A percentile compares a stretch with the other conserved stretches of the same genome.
Conservation (phyloP, 2,797 vertebrate genomes). For the Pelobates cultripes region DNA sequence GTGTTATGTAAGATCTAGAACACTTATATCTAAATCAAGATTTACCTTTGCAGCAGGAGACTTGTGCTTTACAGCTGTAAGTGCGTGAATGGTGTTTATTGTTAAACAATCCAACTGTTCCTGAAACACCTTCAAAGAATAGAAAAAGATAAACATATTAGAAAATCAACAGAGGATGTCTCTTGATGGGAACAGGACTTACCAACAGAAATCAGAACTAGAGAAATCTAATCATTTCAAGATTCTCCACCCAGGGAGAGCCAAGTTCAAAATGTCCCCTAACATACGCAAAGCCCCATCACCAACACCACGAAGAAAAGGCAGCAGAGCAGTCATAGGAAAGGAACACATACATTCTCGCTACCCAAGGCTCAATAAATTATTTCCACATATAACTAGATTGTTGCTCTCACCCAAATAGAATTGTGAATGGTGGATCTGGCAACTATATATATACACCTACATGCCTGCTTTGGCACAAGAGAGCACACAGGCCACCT, state of each 20-base stretch:
- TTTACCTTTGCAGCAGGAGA: slow-evolving; percentile 95
- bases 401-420: too few relatives aligned
- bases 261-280: neutral
- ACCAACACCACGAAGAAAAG: slow-evolving; percentile 26
- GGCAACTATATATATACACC: too few relatives aligned
- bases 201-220: neutral
- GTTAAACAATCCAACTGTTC: slow-evolving; percentile 89
- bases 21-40: too few relatives aligned
- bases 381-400: neutral
- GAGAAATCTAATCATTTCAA: neutral
- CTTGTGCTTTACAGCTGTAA: slow-evolving; percentile 96
- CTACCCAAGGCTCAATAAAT: neutral
- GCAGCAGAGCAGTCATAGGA: slow-evolving; percentile 22
- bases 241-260: neutral
- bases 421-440: too few relatives aligned
- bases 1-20: too few relatives aligned
- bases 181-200: neutral
- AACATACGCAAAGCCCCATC: slow-evolving; percentile 22
- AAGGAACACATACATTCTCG: neutral
- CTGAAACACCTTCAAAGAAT: slow-evolving; percentile 83
- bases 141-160: slow-evolving; percentile 1
- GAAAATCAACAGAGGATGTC: neutral
- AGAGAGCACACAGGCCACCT: too few relatives aligned
- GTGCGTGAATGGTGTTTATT: slow-evolving; percentile 91
- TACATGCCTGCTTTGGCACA: too few relatives aligned